A percentile compares a stretch with the other conserved stretches of the same genome.
These are phyloP conservation scores for Chloromyia formosa DNA, from an alignment of 2,888 invertebrate species.

Conservation along the genomic window DNA sequence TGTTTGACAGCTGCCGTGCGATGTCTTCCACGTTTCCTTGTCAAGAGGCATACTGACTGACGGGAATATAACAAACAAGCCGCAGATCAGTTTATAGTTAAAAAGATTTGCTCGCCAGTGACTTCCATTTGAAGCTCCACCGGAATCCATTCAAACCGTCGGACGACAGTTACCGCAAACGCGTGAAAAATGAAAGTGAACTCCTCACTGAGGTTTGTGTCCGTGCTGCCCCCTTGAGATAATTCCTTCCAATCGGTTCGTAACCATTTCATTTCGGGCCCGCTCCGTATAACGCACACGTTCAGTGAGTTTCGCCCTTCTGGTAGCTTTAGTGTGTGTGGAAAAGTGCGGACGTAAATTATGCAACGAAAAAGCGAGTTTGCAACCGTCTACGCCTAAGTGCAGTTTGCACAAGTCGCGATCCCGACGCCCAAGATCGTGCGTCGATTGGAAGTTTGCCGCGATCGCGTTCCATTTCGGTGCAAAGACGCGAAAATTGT, in stretches of 20 bases:
- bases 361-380: conserved; percentile 42
- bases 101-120: too few relatives aligned
- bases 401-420: neutral
- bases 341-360: conserved; percentile 44
- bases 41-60: neutral
- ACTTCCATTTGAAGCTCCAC: too few relatives aligned
- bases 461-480: neutral
- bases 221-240: too few relatives aligned
- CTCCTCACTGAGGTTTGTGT: too few relatives aligned
- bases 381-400: neutral
- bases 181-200: too few relatives aligned
- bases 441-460: neutral
- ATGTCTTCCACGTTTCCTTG: neutral
- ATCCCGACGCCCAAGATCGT: too few relatives aligned
- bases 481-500: conserved; percentile 1
- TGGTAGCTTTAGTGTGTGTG: conserved; percentile 44
- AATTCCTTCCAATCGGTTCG: too few relatives aligned
- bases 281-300: neutral
- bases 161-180: too few relatives aligned
- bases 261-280: too few relatives aligned
- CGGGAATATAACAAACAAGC: too few relatives aligned
- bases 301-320: conserved; percentile 38
- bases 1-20: neutral
- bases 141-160: too few relatives aligned
- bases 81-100: too few relatives aligned